A percentile compares a stretch with the other conserved stretches of the same genome.
Conservation (phyloP, 2,888 invertebrate genomes). For the Harpalus rubripes region DNA sequence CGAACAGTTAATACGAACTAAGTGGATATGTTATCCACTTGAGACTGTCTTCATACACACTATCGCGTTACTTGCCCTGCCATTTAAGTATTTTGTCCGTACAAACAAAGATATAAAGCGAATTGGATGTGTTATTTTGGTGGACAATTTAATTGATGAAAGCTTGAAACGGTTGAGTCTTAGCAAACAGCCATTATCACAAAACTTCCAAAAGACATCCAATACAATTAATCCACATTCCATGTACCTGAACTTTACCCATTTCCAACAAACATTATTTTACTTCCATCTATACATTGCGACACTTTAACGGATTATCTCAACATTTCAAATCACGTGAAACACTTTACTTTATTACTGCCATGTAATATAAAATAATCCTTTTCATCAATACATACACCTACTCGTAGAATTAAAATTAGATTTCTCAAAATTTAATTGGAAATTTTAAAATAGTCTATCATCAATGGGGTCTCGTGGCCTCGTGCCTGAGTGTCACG, state of each 20-base stretch:
- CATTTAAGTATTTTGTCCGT: too few relatives aligned
- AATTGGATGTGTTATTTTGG: background rate
- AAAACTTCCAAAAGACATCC: constrained; percentile 28
- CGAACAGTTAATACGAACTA: too few relatives aligned
- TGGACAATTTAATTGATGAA: background rate
- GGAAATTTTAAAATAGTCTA: too few relatives aligned
- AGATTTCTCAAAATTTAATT: too few relatives aligned
- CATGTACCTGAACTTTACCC: constrained; percentile 22
- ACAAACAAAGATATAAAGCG: background rate
- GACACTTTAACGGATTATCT: background rate
- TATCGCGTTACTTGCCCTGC: too few relatives aligned
- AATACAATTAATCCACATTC: constrained; percentile 43
- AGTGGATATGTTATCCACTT: too few relatives aligned
- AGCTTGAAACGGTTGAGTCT: background rate
- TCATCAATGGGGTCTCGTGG: too few relatives aligned
- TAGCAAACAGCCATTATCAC: constrained; percentile 23
- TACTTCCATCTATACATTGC: background rate
- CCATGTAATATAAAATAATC: too few relatives aligned
- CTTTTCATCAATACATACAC: too few relatives aligned
- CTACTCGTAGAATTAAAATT: too few relatives aligned
- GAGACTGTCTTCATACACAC: too few relatives aligned
- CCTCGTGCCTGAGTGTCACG: too few relatives aligned
- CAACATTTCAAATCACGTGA: background rate
- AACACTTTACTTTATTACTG: background rate
- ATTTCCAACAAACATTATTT: background rate